Evolutionary conservation across 2,888 invertebrate species (phyloP).

Genomic region (Brachynemurus nebulosus): DNA sequence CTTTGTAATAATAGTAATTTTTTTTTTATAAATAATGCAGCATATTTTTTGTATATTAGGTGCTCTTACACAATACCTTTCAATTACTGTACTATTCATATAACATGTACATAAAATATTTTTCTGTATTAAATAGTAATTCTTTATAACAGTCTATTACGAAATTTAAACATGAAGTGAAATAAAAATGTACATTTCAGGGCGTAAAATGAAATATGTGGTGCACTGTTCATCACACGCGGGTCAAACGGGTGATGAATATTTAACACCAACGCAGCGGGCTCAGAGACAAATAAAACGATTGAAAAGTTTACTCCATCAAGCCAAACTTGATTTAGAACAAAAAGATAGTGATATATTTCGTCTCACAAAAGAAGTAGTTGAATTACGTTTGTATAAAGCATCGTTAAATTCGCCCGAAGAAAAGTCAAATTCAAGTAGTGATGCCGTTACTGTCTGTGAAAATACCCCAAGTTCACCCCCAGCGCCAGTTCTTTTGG

Average conservation of each 20-base stretch:
- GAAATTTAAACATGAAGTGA: no score
- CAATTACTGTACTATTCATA: no score
- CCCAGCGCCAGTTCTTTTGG: conserved; percentile 30
- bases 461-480: conserved; percentile 43
- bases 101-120: no score
- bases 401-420: conserved; percentile 66
- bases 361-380: conserved; percentile 47
- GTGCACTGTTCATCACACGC: conserved; percentile 73
- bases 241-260: conserved; percentile 64
- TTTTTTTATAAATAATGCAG: no score
- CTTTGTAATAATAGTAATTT: no score
- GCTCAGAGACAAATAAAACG: conserved; percentile 68
- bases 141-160: no score
- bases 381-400: conserved; percentile 66
- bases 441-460: conserved; percentile 48
- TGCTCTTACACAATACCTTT: no score
- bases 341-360: conserved; percentile 72
- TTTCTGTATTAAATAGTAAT: no score
- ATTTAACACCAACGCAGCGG: conserved; percentile 77
- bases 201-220: conserved; percentile 46
- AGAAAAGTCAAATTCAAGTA: conserved; percentile 55
- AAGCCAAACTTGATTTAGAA: conserved; percentile 62
- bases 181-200: neutral
- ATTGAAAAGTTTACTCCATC: conserved; percentile 54
- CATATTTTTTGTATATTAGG: no score